These are phyloP conservation scores for Helicoverpa assulta DNA, from an alignment of 2,888 invertebrate genomes.

Conservation along the genomic window DNA sequence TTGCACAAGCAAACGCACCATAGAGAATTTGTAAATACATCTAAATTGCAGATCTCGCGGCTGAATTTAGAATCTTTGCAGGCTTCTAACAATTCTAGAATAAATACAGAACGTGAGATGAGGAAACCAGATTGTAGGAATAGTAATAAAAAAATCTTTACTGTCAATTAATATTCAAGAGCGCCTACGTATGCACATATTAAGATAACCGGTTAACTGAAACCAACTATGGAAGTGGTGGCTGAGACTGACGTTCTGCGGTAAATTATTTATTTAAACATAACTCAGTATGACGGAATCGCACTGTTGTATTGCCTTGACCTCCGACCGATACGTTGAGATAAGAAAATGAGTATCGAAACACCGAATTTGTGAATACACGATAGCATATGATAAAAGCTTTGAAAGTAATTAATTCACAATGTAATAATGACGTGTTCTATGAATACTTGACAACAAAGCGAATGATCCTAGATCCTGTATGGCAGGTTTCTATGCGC, in stretches of 20 bases:
- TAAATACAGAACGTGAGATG: slow-evolving; percentile 42
- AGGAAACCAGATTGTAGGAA: slow-evolving; percentile 26
- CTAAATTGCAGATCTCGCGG: slow-evolving; percentile 27
- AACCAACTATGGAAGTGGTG: slow-evolving; percentile 15
- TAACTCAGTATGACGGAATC: slow-evolving; percentile 25
- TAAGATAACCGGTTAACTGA: slow-evolving; percentile 48
- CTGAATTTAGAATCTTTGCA: slow-evolving; percentile 13
- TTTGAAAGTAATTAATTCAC: neutral
- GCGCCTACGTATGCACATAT: slow-evolving; percentile 39
- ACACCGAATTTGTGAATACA: slow-evolving; percentile 13
- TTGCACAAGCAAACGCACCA: slow-evolving; percentile 16
- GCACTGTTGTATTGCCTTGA: slow-evolving; percentile 49
- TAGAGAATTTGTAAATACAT: slow-evolving; percentile 34
- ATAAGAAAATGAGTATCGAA: slow-evolving; percentile 30
- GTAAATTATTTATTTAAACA: slow-evolving; percentile 37
- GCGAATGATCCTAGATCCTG: neutral
- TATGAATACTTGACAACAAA: neutral
- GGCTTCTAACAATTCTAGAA: slow-evolving; percentile 24
- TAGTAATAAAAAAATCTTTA: slow-evolving; percentile 26
- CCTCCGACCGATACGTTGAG: slow-evolving; percentile 43
- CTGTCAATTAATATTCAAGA: slow-evolving; percentile 52
- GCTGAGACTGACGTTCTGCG: slow-evolving; percentile 4
- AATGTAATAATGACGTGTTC: neutral
- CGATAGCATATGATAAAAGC: slow-evolving; percentile 14
- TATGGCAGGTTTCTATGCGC: neutral